Evolutionary conservation across 2,113 vertebrate genomes (phyloP).

Genomic region (Ctenomys sociabilis): DNA sequence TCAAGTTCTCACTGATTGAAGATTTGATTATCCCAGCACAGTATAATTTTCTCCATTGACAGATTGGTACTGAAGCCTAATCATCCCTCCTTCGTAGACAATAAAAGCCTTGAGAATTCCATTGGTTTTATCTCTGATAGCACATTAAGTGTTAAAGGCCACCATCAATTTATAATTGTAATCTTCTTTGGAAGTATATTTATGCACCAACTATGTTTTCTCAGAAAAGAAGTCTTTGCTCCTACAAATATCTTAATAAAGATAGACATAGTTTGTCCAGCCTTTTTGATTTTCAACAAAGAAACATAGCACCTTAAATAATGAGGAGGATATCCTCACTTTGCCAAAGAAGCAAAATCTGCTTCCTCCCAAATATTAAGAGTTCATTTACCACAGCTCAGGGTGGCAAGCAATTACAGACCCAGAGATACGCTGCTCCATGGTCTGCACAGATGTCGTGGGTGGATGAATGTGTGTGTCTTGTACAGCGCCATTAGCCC

Average conservation of each 20-base stretch:
- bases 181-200: slow-evolving; percentile 18
- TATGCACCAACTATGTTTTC: background rate
- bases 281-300: slow-evolving; percentile 18
- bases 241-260: background rate
- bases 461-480: slow-evolving; percentile 67
- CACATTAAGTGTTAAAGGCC: slow-evolving; percentile 5
- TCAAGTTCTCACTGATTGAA: slow-evolving; percentile 27
- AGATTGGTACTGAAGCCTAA: slow-evolving; percentile 1
- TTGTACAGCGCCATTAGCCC: slow-evolving; percentile 59
- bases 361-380: slow-evolving; percentile 58
- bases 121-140: background rate
- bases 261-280: background rate
- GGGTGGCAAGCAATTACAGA: slow-evolving; percentile 61
- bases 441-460: slow-evolving; percentile 39
- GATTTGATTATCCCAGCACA: slow-evolving; percentile 24
- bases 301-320: slow-evolving; percentile 41
- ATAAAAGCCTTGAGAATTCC: slow-evolving; percentile 10
- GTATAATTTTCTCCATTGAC: slow-evolving; percentile 38
- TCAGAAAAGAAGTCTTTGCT: slow-evolving; percentile 7
- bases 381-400: slow-evolving; percentile 52
- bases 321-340: background rate
- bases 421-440: background rate
- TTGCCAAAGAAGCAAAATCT: slow-evolving; percentile 6
- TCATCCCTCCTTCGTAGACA: background rate
- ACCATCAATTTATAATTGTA: background rate